Percentiles rank a stretch among this genome's conserved stretches.
Conservation (phyloP, 2,797 vertebrate species). For the Pogonophryne albipinna region DNA sequence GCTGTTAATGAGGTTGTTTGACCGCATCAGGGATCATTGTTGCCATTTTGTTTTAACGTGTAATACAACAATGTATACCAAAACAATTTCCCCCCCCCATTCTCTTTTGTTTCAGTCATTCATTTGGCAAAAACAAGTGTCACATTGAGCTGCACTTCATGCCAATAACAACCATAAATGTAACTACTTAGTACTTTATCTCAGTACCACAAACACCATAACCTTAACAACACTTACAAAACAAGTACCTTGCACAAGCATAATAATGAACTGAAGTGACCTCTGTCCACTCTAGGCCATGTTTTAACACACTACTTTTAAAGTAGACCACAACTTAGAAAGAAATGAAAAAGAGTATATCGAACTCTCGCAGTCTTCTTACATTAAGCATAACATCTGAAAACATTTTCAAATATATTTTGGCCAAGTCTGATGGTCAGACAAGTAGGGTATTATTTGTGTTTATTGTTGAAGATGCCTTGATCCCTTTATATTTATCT, state of each 20-base stretch:
- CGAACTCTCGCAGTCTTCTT: conserved; percentile 17
- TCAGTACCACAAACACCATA: conserved; percentile 50
- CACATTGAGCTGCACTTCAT: conserved; percentile 54
- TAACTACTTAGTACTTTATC: conserved; percentile 56
- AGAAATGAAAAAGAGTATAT: conserved; percentile 8
- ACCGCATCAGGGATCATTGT: conserved; percentile 44
- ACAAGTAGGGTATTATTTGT: conserved; percentile 3
- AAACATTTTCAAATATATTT: conserved; percentile 32
- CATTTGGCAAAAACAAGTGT: conserved; percentile 66
- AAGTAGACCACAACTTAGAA: conserved; percentile 14
- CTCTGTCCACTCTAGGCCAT: conserved; percentile 1
- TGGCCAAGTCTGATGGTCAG: conserved; percentile 24
- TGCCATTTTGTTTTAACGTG: conserved; percentile 25
- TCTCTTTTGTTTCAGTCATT: conserved; percentile 69
- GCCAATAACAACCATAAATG: conserved; percentile 45
- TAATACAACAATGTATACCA: conserved; percentile 37
- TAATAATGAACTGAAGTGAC: conserved; percentile 37
- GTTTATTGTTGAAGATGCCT: conserved; percentile 37
- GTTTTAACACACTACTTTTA: conserved; percentile 23
- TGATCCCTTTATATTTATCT: conserved; percentile 76
- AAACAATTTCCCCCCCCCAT: conserved; percentile 5
- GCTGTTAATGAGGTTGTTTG: conserved; percentile 34
- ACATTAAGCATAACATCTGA: conserved; percentile 26
- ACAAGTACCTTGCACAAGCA: conserved; percentile 45
- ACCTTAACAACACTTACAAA: conserved; percentile 44